These are phyloP conservation scores for Watsonalla binaria DNA, from an alignment of 2,888 invertebrate species.

Conservation along the genomic window DNA sequence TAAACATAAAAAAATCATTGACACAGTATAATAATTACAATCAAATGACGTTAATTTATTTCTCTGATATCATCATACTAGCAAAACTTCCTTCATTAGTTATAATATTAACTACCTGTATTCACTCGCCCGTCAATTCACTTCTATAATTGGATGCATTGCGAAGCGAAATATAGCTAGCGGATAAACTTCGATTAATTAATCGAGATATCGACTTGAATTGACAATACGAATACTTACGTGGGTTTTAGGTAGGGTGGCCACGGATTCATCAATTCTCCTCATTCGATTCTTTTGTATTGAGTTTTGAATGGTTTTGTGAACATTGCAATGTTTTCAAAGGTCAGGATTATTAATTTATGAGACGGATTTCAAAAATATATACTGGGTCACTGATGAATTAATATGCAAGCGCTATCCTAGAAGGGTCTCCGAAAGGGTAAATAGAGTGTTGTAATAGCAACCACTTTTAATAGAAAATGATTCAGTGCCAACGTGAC, in stretches of 20 bases:
- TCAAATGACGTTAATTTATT: too few relatives aligned
- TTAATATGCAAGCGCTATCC: too few relatives aligned
- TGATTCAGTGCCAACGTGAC: too few relatives aligned
- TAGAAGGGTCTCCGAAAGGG: too few relatives aligned
- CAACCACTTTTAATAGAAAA: too few relatives aligned
- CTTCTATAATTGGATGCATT: constrained; percentile 2
- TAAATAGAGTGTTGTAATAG: too few relatives aligned
- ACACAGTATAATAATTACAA: too few relatives aligned
- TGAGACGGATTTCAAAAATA: too few relatives aligned
- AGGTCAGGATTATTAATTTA: too few relatives aligned
- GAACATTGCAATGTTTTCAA: too few relatives aligned
- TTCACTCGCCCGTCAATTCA: not conserved
- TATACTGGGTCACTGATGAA: too few relatives aligned
- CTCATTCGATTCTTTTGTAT: not conserved
- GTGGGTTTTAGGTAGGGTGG: not conserved
- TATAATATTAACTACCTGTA: not conserved
- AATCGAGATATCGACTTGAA: constrained; percentile 3
- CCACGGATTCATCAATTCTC: not conserved
- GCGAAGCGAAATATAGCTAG: constrained; percentile 2
- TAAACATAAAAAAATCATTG: too few relatives aligned
- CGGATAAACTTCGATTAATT: constrained; percentile 2
- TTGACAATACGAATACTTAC: constrained; percentile 2
- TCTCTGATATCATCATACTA: not conserved
- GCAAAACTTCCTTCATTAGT: not conserved
- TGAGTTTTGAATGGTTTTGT: not conserved